phyloP scores from a whole-genome alignment of 2,113 vertebrate genomes.

The Stercorarius parasiticus region DNA sequence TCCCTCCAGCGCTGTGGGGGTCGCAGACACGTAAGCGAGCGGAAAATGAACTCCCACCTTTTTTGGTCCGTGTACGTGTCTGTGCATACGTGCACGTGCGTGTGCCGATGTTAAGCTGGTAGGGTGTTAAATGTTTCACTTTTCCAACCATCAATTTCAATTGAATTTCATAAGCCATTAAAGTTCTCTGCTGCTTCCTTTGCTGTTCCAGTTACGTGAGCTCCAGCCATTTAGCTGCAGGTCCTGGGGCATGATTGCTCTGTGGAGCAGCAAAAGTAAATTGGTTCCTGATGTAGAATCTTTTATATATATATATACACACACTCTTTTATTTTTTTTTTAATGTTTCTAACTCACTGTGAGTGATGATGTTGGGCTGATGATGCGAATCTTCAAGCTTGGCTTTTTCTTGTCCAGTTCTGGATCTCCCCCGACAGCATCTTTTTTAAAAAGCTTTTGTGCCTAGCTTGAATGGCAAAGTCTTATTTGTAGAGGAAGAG shows the following conservation, averaged over 20 bases:
- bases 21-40: rapidly evolving
- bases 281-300: conserved; percentile 42
- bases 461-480: not conserved
- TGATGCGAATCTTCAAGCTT: not conserved
- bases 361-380: not conserved
- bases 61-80: not conserved
- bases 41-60: not conserved
- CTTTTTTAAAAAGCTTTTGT: not conserved
- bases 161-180: conserved; percentile 59
- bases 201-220: conserved; percentile 39
- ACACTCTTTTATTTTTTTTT: not conserved
- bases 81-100: rapidly evolving
- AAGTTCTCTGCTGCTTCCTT: conserved; percentile 38
- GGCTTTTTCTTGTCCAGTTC: not conserved
- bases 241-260: conserved; percentile 60
- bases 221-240: conserved; percentile 41
- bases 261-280: conserved; percentile 47
- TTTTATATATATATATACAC: not conserved
- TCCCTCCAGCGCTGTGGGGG: not conserved
- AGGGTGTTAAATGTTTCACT: conserved; percentile 40
- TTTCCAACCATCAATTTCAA: conserved; percentile 50
- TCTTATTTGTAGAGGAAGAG: not conserved
- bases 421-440: not conserved
- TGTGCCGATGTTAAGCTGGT: not conserved
- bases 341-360: not conserved